Base-by-base conservation (phyloP, 2,113 vertebrate genomes). In the Apodemus sylvaticus region DNA sequence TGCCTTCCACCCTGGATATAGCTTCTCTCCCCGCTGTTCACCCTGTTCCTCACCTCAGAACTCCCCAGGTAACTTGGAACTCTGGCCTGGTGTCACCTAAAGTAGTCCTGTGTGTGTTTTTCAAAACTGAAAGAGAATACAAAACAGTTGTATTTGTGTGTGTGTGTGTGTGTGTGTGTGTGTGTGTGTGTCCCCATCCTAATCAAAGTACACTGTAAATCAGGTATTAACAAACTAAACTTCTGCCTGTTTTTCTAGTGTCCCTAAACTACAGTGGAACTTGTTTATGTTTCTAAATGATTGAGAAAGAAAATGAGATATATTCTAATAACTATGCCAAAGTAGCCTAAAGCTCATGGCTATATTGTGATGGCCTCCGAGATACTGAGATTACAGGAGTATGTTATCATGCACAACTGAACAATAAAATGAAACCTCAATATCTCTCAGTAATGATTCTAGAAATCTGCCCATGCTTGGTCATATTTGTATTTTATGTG, bases 41-140 rank as follows among this genome's bases (percentile, higher is more conserved):
- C 99, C 99, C 1, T 99, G 98, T 88, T 99, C 99, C 20, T 99
- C 99, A 8, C 99, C 99, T 55, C 99, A 99, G 96, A 99, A 99
- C 97, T 99, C 99, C 96, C 99, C 99, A 98, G 99, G 99, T 99
- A 98, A 97, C 95, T 36, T 64, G n/a, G 51, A 24, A 42, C 11
- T 89, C 58, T 39, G 66, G 76, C 39, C 13, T 22, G 5, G 5
- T 34, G 36, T 55, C 24, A 58, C 70, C 26, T 71, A 51, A 51
- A 62, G 39, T 16, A 12, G 7, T 1, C 39, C 13, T 24, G 36
- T 73, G 29, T 73, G 31, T 82, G 42, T 91, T 78, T 93, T 68
- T 62, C 85, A 13, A 53, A 19, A 34, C 53, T 8, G 45, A 70
- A 79, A n/a, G 53, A n/a, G 26, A 31, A 42, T 64, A 9, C 34